Evolutionary conservation across 2,888 invertebrate species (phyloP), one percentile per base, ranked within the genome.

Genomic region (Leptura quadrifasciata): DNA sequence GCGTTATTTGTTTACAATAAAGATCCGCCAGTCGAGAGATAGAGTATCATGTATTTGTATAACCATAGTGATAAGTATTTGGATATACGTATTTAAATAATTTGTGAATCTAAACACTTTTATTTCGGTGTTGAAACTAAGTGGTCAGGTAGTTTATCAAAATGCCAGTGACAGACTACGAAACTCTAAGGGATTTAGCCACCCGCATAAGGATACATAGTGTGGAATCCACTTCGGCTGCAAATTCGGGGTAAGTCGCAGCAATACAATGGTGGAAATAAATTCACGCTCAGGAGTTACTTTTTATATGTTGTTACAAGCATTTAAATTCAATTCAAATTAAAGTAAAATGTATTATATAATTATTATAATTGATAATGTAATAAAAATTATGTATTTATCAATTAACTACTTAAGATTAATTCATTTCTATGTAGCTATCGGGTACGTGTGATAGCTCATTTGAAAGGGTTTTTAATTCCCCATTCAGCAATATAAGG

Each of bases 171-270:
- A 84, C 85, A 47, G 86, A 86, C 76, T 63, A 92, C 24, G 94
- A 95, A 88, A 94, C 95, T 84, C 91, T 97, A 80, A 93, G 93
- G 88, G 98, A 98, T 89, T 94, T 98, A 84, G 98, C 99, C 63
- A 97, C 97, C 88, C 95, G 96, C 87, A 91, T 99, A 82, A 93
- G 99, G 87, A 95, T 99, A 88, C 94, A 98, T 90, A 96, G 97
- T 81, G 94, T 99, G 83, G 93, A 94, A 77, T 93, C 97, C 72
- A 99, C 99, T 72, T 94, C 96, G 88, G 97, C 97, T 72, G 95
- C 97, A 75, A 98, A 98, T 89, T 98, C 98, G 68, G 98, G 98
- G 98, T 98, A 91, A 92, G 94, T 78, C 5, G 5, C 12, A 63
- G 27, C n/a, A 55, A 17, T 55, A 18, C 55, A 3, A 52, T 52